Base-by-base conservation (phyloP, 2,797 vertebrate species). In the Molossus molossus region DNA sequence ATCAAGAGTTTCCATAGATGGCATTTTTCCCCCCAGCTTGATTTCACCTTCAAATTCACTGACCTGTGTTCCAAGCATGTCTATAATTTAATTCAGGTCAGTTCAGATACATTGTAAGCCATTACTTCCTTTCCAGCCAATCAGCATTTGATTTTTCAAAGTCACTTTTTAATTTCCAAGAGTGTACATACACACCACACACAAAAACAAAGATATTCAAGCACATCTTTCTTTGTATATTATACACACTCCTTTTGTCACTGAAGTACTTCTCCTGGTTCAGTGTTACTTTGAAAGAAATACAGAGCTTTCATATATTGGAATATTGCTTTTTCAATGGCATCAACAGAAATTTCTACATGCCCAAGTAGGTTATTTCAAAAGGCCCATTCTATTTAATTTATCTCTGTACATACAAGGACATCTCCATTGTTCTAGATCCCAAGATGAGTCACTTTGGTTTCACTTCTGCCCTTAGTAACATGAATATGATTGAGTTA, bases 21-120 rank as follows among this genome's bases (percentile, higher is more conserved):
- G 45, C 14, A 81, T 97, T 90, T 94, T 85, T 83, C 97, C 93
- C 85, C 94, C 85, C 86, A 98, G 94, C 73, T 55, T 50, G 70
- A 88, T 90, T 98, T 98, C 91, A 97, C 98, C 97, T 98, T 97
- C 83, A 96, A 53, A 95, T 98, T 94, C 95, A 25, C 80, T 96
- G 97, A 95, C 97, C 90, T 96, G 85, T 91, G 27, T 83, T 95
- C 45, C 67, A 91, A 87, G 45, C 90, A 95, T 96, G 90, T 90
- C 90, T 98, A 95, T 97, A 97, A 97, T 94, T 97, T 97, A 79
- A 87, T 97, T 97, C 81, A 90, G 91, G 94, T 97, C 97, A 96
- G 86, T 96, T 98, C 87, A 93, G 75, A 96, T 96, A 95, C 69
- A 40, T 94, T 96, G 77, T 96, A 98, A 98, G 96, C 98, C 97